Evolutionary conservation across 1,140 invertebrate genomes (phyloP), one percentile per base, ranked within the genome.

Genomic region (Aphelinus certus): DNA sequence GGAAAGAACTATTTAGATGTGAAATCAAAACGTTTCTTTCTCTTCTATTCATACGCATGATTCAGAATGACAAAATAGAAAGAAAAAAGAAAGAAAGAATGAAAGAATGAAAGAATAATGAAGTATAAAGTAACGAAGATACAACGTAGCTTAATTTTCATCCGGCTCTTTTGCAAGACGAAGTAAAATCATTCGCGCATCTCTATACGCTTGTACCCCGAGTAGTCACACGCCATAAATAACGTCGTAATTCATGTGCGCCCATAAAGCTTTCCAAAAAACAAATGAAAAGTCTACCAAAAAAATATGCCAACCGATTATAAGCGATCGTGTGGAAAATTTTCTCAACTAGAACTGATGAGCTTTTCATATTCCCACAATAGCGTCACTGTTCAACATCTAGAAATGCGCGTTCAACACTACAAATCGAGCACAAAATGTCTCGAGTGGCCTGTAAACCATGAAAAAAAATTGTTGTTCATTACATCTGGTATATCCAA

Each of bases 331-430:
- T 47, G 26, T 60, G 47, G n/a, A 7, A 51, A 46, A 66, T 65
- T 65, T 72, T 65, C 51, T 65, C 26, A 51, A 6, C 26, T 63
- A 7, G 58, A 60, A 46, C 55, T 6, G 47, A 67, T 49, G 55
- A 73, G 46, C 53, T 61, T 73, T 61, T 73, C 26, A 67, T 73
- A 73, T 46, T 66, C 47, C 56, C 26, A 26, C 26, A 2, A 9
- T 61, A 67, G 9, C 10, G 63, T 5, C 46, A 60, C 46, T 7
- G 60, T 26, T 66, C 49, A 43, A 58, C 49, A 43, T 7, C 10
- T 58, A 67, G 43, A 61, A 42, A n/a, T 56, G 10, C 43, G 42
- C 43, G 65, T 48, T 4, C 67, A 55, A 46, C 53, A 62, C 47
- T 65, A 7, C 49, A 43, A 60, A 55, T 42, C 45, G 53, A 66